These are phyloP conservation scores for Callyntrura guangdongensis DNA, from an alignment of 2,888 invertebrate species.

Conservation along the genomic window DNA sequence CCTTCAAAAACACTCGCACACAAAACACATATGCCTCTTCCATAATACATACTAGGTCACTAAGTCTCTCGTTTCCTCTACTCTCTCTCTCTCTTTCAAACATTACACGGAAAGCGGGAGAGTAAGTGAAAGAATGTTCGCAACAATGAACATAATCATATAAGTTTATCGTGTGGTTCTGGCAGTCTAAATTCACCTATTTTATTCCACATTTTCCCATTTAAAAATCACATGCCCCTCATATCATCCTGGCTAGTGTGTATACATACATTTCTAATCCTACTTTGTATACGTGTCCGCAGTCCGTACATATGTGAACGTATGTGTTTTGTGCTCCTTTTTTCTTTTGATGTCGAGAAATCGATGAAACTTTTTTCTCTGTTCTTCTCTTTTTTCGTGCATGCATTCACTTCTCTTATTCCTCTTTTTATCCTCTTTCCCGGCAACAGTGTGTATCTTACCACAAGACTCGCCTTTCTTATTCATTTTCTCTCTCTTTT, in stretches of 20 bases:
- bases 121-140: neutral
- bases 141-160: slow-evolving; percentile 16
- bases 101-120: no score
- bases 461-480: slow-evolving; percentile 9
- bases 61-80: no score
- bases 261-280: no score
- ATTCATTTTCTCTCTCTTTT: slow-evolving; percentile 28
- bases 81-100: no score
- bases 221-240: neutral
- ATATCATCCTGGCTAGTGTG: neutral
- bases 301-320: neutral
- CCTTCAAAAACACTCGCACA: slow-evolving; percentile 11
- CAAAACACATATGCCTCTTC: no score
- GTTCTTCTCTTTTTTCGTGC: slow-evolving; percentile 53
- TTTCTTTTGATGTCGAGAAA: slow-evolving; percentile 76
- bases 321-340: neutral
- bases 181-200: slow-evolving; percentile 4
- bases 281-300: neutral
- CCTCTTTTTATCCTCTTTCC: slow-evolving; percentile 14
- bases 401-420: slow-evolving; percentile 28
- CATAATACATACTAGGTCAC: no score
- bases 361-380: slow-evolving; percentile 75
- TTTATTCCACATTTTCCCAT: slow-evolving; percentile 5
- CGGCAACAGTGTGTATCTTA: neutral
- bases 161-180: neutral